Conservation (phyloP, 2,113 vertebrate genomes). For the Gadus macrocephalus region DNA sequence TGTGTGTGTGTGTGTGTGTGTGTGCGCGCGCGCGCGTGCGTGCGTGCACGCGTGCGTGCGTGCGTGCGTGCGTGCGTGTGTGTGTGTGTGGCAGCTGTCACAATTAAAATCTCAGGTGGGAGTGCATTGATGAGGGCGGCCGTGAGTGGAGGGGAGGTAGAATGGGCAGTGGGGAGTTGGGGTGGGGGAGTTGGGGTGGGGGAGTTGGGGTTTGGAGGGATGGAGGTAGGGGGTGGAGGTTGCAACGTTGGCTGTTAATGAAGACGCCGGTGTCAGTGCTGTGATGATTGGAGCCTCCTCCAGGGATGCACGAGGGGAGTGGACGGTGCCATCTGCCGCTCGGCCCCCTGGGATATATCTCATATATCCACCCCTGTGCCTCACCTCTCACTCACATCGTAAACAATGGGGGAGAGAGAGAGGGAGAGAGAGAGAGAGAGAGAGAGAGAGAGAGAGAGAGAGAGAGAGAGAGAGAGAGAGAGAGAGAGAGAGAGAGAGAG, state of each 20-base stretch:
- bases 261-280: conserved; percentile 40
- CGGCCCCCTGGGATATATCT: conserved; percentile 48
- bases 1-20: too few species aligned
- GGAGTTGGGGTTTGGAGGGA: neutral
- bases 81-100: neutral
- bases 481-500: neutral
- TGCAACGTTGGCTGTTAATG: conserved; percentile 51
- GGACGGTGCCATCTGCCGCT: conserved; percentile 54
- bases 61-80: too few species aligned
- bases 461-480: neutral
- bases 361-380: conserved; percentile 39
- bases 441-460: neutral
- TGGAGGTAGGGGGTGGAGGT: conserved; percentile 36
- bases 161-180: conserved; percentile 7
- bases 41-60: too few species aligned
- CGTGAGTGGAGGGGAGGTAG: conserved; percentile 14
- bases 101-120: neutral
- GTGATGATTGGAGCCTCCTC: conserved; percentile 9
- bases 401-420: conserved; percentile 18
- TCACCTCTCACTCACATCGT: conserved; percentile 41
- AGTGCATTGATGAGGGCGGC: neutral
- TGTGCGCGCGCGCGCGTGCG: too few species aligned
- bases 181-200: conserved; percentile 15
- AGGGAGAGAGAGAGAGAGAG: neutral
- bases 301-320: conserved; percentile 3